Percentiles rank a stretch among this genome's conserved stretches.
Evolutionary conservation across 2,797 vertebrate species (phyloP).

Genomic region (Distichodus sexfasciatus): DNA sequence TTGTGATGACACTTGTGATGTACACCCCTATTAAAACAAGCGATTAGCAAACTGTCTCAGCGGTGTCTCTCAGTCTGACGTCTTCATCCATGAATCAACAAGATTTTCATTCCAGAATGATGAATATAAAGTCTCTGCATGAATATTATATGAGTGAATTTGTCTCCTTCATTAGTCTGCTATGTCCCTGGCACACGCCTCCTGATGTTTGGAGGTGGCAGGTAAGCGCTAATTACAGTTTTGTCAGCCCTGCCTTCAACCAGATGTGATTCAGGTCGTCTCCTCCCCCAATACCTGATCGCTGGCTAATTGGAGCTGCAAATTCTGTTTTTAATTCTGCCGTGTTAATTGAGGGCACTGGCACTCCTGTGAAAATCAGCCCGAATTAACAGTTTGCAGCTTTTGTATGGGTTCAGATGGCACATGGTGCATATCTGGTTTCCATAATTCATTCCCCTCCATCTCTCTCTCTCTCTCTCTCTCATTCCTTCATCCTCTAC

Average conservation of each 20-base stretch:
- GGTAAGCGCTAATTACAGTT: conserved; percentile 23
- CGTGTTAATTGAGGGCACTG: conserved; percentile 35
- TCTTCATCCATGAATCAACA: neutral
- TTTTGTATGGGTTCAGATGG: neutral
- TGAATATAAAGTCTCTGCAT: neutral
- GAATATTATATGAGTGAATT: neutral
- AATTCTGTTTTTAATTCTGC: conserved; percentile 26
- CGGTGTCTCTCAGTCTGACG: neutral
- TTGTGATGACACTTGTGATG: too few relatives aligned
- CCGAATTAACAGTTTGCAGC: neutral
- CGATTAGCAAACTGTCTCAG: neutral
- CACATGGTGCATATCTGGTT: too few relatives aligned
- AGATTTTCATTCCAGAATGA: neutral
- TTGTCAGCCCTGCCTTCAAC: neutral
- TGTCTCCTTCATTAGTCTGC: neutral
- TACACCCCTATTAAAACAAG: too few relatives aligned
- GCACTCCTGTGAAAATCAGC: neutral
- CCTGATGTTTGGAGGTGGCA: conserved; percentile 21
- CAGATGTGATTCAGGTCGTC: conserved; percentile 21
- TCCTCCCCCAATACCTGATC: conserved; percentile 4
- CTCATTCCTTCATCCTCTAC: neutral
- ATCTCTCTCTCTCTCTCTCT: neutral
- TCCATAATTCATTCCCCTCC: too few relatives aligned
- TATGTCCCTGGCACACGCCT: neutral
- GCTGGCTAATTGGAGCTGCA: conserved; percentile 18